Conservation (phyloP, 2,888 invertebrate species). For the Euplexia lucipara region DNA sequence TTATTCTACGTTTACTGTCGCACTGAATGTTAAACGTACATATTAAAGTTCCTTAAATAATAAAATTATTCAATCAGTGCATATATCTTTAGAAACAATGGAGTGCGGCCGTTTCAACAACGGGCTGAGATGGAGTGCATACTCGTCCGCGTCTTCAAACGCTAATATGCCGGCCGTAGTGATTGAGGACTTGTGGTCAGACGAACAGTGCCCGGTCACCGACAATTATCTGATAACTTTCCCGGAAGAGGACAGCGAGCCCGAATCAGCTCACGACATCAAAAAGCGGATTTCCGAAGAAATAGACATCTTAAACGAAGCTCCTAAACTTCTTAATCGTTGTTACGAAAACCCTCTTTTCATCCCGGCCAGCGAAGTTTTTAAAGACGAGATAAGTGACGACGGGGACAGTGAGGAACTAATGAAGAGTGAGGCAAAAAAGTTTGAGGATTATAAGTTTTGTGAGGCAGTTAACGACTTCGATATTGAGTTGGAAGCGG, state of each 20-base stretch:
- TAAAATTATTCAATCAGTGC: conserved; percentile 69
- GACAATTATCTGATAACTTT: conserved; percentile 82
- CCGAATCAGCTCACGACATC: conserved; percentile 68
- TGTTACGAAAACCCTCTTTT: conserved; percentile 84
- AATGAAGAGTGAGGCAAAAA: conserved; percentile 84
- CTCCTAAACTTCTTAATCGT: conserved; percentile 75
- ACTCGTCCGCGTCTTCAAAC: conserved; percentile 68
- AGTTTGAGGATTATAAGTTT: conserved; percentile 86
- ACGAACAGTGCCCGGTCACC: conserved; percentile 70
- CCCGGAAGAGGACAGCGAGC: conserved; percentile 81
- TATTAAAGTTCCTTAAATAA: conserved; percentile 66
- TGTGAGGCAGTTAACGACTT: conserved; percentile 87
- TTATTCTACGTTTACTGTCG: conserved; percentile 70
- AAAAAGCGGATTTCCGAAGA: conserved; percentile 69
- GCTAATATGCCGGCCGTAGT: conserved; percentile 70
- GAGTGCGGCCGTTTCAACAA: conserved; percentile 80
- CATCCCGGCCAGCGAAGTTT: conserved; percentile 81
- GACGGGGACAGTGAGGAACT: conserved; percentile 78
- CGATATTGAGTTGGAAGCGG: conserved; percentile 85
- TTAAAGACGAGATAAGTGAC: conserved; percentile 81
- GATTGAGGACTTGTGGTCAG: conserved; percentile 72
- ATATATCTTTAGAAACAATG: conserved; percentile 74
- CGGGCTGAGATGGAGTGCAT: conserved; percentile 80
- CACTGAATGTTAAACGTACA: conserved; percentile 62
- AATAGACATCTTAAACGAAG: conserved; percentile 65